These are phyloP conservation scores for Drosophila ambigua DNA, from an alignment of 1,140 invertebrate genomes.

Conservation along the genomic window DNA sequence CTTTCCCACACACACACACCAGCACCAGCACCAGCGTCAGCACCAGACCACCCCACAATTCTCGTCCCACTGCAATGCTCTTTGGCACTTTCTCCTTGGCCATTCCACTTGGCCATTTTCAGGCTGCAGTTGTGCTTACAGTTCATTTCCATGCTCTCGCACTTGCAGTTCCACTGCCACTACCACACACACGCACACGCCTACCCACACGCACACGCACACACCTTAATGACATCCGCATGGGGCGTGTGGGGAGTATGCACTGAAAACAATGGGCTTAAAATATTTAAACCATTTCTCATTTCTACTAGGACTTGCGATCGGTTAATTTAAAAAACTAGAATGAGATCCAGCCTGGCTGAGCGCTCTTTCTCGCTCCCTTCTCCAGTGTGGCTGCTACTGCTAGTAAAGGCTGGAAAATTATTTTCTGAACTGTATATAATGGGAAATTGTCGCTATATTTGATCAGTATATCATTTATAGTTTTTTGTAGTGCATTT, in stretches of 20 bases:
- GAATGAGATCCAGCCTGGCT: no score
- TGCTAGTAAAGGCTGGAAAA: no score
- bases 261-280: no score
- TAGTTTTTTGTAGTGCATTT: constrained; percentile 16
- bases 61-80: not conserved
- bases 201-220: constrained; percentile 10
- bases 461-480: no score
- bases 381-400: not conserved
- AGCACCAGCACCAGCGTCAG: not conserved
- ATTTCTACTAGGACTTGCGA: no score
- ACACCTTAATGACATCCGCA: constrained; percentile 74
- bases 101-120: constrained; percentile 49
- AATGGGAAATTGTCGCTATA: no score
- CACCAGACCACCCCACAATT: not conserved
- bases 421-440: no score
- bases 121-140: constrained; percentile 9
- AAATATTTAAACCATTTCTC: no score
- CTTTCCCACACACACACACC: not conserved
- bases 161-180: constrained; percentile 57
- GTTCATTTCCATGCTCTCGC: constrained; percentile 46
- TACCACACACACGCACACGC: not conserved
- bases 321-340: no score
- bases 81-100: constrained; percentile 33
- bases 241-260: constrained; percentile 17
- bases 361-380: not conserved